Conservation (phyloP, 2,113 vertebrate species). For the Laticauda laticaudata region DNA sequence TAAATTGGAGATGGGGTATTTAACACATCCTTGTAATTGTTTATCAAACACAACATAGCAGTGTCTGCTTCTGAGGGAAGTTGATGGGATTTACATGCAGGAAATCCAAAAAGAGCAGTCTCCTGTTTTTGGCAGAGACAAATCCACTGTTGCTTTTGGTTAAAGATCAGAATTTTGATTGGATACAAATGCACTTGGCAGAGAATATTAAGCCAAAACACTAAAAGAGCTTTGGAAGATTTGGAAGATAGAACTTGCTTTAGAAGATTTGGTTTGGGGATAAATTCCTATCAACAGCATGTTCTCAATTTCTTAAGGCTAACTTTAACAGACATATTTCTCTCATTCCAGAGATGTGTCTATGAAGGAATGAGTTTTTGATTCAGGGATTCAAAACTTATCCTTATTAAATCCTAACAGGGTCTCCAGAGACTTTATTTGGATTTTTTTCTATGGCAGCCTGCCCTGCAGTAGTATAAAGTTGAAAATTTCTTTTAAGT, state of each 20-base stretch:
- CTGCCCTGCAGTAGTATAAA: background rate
- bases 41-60: background rate
- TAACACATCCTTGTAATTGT: background rate
- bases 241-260: slow-evolving; percentile 37
- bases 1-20: background rate
- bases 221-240: slow-evolving; percentile 48
- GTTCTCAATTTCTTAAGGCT: background rate
- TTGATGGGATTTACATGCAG: slow-evolving; percentile 56
- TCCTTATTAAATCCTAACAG: background rate
- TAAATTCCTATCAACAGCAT: slow-evolving; percentile 29
- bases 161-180: slow-evolving; percentile 59
- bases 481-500: background rate
- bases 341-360: background rate
- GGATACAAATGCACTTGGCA: slow-evolving; percentile 61
- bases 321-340: background rate
- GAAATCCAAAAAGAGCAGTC: slow-evolving; percentile 60
- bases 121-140: slow-evolving; percentile 61
- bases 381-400: background rate
- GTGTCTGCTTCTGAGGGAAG: background rate
- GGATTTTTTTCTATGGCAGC: background rate
- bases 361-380: background rate
- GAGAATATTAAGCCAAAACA: slow-evolving; percentile 45
- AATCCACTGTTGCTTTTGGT: slow-evolving; percentile 67
- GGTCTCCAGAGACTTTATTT: background rate
- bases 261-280: slow-evolving; percentile 30